Evolutionary conservation across 2,888 invertebrate species (phyloP).

Genomic region (Spialia ferax): DNA sequence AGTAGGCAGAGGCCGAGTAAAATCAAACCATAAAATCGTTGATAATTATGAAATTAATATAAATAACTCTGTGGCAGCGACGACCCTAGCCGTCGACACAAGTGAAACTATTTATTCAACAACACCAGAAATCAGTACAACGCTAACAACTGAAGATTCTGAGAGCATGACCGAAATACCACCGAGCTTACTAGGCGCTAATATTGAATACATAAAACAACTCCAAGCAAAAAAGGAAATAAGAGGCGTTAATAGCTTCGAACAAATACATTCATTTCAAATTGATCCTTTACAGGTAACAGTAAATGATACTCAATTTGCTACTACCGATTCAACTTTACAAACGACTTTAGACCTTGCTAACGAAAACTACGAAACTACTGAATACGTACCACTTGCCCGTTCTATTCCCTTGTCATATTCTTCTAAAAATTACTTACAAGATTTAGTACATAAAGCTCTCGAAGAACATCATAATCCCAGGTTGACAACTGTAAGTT

Average conservation of each 20-base stretch:
- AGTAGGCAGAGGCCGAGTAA: slow-evolving; percentile 78
- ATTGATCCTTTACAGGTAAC: slow-evolving; percentile 76
- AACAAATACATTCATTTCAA: slow-evolving; percentile 75
- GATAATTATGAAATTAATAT: slow-evolving; percentile 45
- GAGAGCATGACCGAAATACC: slow-evolving; percentile 68
- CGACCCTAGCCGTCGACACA: slow-evolving; percentile 35
- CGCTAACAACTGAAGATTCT: slow-evolving; percentile 58
- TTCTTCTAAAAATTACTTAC: slow-evolving; percentile 37
- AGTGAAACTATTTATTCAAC: slow-evolving; percentile 41
- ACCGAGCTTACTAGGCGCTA: slow-evolving; percentile 75
- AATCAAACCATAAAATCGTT: slow-evolving; percentile 48
- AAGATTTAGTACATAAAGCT: slow-evolving; percentile 54
- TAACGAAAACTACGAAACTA: slow-evolving; percentile 25
- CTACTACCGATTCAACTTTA: slow-evolving; percentile 63
- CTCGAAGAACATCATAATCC: slow-evolving; percentile 59
- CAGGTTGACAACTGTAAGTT: slow-evolving; percentile 69
- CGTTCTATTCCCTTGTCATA: slow-evolving; percentile 35
- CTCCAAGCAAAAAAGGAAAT: slow-evolving; percentile 74
- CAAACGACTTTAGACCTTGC: slow-evolving; percentile 22
- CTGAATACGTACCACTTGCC: slow-evolving; percentile 35
- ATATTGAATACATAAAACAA: slow-evolving; percentile 81
- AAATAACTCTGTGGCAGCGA: slow-evolving; percentile 23
- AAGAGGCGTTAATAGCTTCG: slow-evolving; percentile 60
- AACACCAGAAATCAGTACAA: slow-evolving; percentile 47
- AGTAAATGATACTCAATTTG: slow-evolving; percentile 60